A percentile compares a stretch with the other conserved stretches of the same genome.
Conservation (phyloP, 2,113 vertebrate species). For the Nothocercus julius region DNA sequence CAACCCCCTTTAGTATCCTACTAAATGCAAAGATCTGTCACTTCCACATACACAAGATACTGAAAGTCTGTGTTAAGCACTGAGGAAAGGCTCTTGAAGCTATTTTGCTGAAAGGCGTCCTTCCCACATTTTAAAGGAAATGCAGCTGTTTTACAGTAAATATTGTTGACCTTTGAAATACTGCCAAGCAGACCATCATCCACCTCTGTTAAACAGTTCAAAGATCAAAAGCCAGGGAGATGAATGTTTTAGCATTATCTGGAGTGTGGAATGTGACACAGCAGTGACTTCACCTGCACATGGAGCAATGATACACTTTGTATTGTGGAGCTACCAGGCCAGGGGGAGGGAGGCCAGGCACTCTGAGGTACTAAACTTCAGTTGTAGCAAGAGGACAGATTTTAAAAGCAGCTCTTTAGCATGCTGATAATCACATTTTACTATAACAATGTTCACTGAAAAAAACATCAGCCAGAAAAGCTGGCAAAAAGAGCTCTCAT, state of each 20-base stretch:
- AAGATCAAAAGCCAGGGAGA: not conserved
- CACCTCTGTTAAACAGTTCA: not conserved
- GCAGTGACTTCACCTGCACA: not conserved
- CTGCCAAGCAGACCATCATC: fast-evolving
- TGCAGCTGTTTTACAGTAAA: not conserved
- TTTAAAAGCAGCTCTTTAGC: not conserved
- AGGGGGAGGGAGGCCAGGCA: no score
- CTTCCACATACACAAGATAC: fast-evolving
- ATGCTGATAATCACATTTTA: not conserved
- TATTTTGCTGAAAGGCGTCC: not conserved
- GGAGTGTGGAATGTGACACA: not conserved
- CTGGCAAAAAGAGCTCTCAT: not conserved
- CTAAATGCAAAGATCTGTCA: not conserved
- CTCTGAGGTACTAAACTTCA: not conserved
- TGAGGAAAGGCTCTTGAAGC: not conserved
- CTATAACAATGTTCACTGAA: not conserved
- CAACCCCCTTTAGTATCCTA: not conserved
- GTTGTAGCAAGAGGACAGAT: no score
- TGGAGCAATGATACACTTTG: not conserved
- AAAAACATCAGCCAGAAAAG: not conserved
- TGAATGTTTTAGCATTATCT: not conserved
- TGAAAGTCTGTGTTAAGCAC: not conserved
- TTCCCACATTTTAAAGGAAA: fast-evolving
- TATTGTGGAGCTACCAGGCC: not conserved
- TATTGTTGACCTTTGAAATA: not conserved